Base-by-base conservation (phyloP, 1,140 invertebrate genomes). In the Brachystomella parvula region DNA sequence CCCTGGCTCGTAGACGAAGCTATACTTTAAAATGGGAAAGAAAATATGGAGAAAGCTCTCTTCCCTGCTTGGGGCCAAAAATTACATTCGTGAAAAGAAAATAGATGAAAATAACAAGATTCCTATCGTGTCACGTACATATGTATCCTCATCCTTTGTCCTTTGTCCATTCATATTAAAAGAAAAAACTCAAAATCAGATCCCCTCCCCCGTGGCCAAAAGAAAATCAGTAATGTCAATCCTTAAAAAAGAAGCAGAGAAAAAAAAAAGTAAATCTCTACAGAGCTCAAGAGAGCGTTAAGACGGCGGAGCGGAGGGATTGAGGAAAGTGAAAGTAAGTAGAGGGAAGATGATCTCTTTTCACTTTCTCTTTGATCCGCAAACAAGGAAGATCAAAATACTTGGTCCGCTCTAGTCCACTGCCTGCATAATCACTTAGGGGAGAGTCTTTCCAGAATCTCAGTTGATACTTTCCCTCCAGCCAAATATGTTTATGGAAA, bases 361-460 rank as follows among this genome's bases (percentile, higher is more conserved):
- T 15, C 24, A 26, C 24, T 26, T 26, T 19, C 6, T 24, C 24
- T 53, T 26, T 26, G 24, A 19, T 9, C 49, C 49, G 24, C 12
- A 53, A 53, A 53, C 12, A 24, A 53, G 24, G 49, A 53, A 53
- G 49, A 53, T 53, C 49, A 53, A 53, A n/a, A 53, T 53, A 26
- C 49, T 53, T 53, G 39, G 9, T 12, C 21, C 49, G 3, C 49
- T 53, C 24, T 53, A 19, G 35, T 39, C 35, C 49, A 53, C 49
- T 53, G 49, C 49, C 49, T 53, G 49, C 49, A 53, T 53, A 53
- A 53, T 53, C 49, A 53, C 49, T 53, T 53, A 17, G 9, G 21
- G 49, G 49, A 6, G 24, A 26, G 6, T 53, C 24, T 53, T 53
- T 9, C 24, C 9, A 6, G 12, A 53, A 53, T 44, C 39, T n/a